These are phyloP conservation scores for Acromyrmex echinatior DNA, from an alignment of 1,140 invertebrate species.

Conservation along the genomic window DNA sequence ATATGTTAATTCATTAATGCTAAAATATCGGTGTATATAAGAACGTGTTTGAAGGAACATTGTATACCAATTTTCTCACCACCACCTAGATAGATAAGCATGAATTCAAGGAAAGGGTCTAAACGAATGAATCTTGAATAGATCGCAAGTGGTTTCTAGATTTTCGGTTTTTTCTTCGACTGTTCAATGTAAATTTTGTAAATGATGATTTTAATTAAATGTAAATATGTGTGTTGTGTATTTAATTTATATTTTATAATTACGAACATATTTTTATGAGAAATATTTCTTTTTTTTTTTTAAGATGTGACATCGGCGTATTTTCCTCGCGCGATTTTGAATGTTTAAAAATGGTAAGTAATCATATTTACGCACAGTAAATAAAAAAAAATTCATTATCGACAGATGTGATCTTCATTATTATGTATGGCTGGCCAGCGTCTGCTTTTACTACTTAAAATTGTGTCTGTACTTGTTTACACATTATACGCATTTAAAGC, in stretches of 20 bases:
- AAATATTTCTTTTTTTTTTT: background rate
- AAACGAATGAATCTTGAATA: background rate
- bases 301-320: background rate
- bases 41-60: conserved; percentile 4
- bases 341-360: background rate
- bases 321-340: background rate
- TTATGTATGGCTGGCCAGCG: conserved; percentile 41
- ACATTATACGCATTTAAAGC: conserved; percentile 20
- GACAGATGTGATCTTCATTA: conserved; percentile 17
- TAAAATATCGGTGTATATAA: conserved; percentile 10
- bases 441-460: conserved; percentile 57
- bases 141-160: background rate
- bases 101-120: background rate
- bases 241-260: background rate
- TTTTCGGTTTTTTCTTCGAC: background rate
- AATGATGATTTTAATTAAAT: conserved; percentile 16
- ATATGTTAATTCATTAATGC: conserved; percentile 30
- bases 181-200: background rate
- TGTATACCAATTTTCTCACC: background rate
- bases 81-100: background rate
- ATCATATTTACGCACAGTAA: background rate
- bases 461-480: conserved; percentile 12
- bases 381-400: conserved; percentile 44
- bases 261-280: background rate
- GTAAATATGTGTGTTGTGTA: background rate